Percentiles rank a stretch among this genome's conserved stretches.
These are phyloP conservation scores for Cossypha caffra DNA, from an alignment of 2,797 vertebrate genomes.

Conservation along the genomic window DNA sequence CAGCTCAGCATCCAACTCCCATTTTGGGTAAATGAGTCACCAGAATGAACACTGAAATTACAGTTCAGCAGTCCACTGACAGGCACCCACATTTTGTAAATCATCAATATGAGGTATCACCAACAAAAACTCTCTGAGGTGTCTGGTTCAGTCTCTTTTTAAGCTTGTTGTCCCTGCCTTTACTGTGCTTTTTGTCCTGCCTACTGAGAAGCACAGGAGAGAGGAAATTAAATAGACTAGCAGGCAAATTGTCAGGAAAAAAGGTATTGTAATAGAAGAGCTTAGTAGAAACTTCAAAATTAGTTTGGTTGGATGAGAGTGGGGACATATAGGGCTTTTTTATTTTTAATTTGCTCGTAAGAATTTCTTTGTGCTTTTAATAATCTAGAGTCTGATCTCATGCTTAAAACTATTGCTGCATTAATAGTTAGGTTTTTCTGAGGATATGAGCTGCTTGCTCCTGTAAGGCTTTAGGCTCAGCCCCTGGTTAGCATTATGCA, in stretches of 20 bases:
- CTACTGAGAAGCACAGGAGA: not conserved
- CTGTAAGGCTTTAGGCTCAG: not conserved
- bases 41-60: not conserved
- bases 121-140: not conserved
- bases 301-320: not conserved
- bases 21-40: constrained; percentile 6
- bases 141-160: not conserved
- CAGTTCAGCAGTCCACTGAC: not conserved
- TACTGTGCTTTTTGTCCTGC: not conserved
- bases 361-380: not conserved
- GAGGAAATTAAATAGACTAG: not conserved
- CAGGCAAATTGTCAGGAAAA: not conserved
- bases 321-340: not conserved
- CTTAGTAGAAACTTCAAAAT: not conserved
- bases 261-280: not conserved
- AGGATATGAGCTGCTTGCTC: not conserved
- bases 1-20: constrained; percentile 44
- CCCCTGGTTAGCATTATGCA: not conserved
- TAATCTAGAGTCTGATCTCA: not conserved
- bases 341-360: not conserved
- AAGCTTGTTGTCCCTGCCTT: not conserved
- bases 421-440: not conserved
- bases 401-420: not conserved
- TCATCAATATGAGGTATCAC: not conserved
- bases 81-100: not conserved